A percentile compares a stretch with the other conserved stretches of the same genome.
Conservation (phyloP, 2,113 vertebrate genomes). For the Xerus inauris region DNA sequence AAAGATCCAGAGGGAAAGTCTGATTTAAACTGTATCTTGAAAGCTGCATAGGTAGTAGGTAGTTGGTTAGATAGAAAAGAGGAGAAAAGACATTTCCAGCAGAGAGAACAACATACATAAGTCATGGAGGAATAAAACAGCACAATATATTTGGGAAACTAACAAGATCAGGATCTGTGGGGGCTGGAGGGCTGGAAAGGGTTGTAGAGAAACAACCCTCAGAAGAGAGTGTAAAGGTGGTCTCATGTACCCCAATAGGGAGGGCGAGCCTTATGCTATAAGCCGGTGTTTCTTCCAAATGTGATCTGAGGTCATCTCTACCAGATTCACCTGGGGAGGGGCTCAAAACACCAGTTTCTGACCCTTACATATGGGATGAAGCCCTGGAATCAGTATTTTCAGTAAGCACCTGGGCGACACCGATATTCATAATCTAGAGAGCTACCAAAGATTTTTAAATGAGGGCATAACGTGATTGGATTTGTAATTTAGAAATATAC, state of each 20-base stretch:
- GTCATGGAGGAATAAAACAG: not conserved
- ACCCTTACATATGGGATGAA: not conserved
- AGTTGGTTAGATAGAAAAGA: not conserved
- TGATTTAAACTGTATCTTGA: not conserved
- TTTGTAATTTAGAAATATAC: not conserved
- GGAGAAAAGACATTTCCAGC: not conserved
- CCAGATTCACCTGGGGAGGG: not conserved
- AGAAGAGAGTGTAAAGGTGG: not conserved
- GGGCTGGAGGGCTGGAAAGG: not conserved
- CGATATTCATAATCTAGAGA: not conserved
- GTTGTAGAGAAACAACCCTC: not conserved
- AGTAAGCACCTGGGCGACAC: not conserved
- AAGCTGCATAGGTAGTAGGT: not conserved
- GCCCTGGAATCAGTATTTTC: not conserved
- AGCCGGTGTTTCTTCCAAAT: not conserved
- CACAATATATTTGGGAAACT: not conserved
- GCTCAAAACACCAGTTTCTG: not conserved
- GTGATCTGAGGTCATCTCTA: not conserved
- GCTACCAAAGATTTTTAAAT: not conserved
- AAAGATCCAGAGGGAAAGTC: not conserved
- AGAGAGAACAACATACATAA: not conserved
- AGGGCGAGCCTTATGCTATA: not conserved
- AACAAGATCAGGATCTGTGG: not conserved
- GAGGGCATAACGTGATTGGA: not conserved
- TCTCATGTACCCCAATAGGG: not conserved